Conservation (phyloP, 2,888 invertebrate genomes). For the Drosophila multiciliata region DNA sequence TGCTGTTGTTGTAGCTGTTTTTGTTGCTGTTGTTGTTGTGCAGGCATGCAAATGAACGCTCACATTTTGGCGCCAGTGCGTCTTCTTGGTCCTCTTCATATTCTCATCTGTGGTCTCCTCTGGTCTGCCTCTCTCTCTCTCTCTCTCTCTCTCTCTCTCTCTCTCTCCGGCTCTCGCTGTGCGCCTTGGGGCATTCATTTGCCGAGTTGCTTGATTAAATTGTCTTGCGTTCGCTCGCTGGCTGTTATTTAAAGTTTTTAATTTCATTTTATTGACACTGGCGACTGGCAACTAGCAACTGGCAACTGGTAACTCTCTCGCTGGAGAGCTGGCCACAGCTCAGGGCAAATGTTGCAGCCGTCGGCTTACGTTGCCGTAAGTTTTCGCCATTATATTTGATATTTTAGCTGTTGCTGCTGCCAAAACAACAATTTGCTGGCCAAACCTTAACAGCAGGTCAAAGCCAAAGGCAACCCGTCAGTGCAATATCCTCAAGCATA, state of each 20-base stretch:
- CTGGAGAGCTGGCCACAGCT: slow-evolving; percentile 8
- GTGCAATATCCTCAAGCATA: slow-evolving; percentile 37
- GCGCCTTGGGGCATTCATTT: slow-evolving; percentile 67
- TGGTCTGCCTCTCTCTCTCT: not conserved
- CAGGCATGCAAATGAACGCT: slow-evolving; percentile 68
- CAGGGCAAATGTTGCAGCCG: slow-evolving; percentile 15
- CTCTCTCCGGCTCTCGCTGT: not conserved
- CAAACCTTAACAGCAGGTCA: slow-evolving; percentile 13
- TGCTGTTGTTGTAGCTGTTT: slow-evolving; percentile 16
- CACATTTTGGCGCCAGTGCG: slow-evolving; percentile 41
- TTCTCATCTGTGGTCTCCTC: slow-evolving; percentile 26
- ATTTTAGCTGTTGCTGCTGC: slow-evolving; percentile 6
- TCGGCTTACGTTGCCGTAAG: slow-evolving; percentile 21
- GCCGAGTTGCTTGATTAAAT: slow-evolving; percentile 75
- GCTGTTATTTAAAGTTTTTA: slow-evolving; percentile 73
- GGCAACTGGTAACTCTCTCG: not conserved
- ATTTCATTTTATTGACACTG: slow-evolving; percentile 77
- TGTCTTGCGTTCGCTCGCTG: slow-evolving; percentile 52
- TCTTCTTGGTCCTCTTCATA: slow-evolving; percentile 39
- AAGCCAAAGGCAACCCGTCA: slow-evolving; percentile 43
- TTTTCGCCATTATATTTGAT: slow-evolving; percentile 44
- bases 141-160: not conserved
- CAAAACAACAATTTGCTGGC: slow-evolving; percentile 35
- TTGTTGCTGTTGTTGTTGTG: slow-evolving; percentile 26
- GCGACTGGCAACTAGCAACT: slow-evolving; percentile 6